Base-by-base conservation (phyloP, 2,113 vertebrate species). In the Ifrita kowaldi region DNA sequence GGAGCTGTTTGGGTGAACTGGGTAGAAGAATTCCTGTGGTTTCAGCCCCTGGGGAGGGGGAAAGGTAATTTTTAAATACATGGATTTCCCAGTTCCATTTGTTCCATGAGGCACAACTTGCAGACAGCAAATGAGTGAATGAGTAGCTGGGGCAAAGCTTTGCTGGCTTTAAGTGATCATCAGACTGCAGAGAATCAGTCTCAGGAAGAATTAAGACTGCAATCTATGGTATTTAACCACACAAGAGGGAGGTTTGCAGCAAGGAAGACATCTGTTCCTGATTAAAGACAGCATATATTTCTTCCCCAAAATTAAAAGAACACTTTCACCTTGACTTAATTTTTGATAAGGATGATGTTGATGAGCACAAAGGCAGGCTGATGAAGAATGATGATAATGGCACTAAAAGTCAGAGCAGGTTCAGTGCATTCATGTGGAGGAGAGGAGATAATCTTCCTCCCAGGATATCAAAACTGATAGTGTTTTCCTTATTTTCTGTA, bases 281-380 rank as follows among this genome's bases (percentile, higher is more conserved):
- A 74, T 96, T 96, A 81, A 86, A 84, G 68, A 47, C 79, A 62
- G 55, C 37, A 8, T 9, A 15, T 53, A 59, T 63, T 90, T 77
- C 76, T 95, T 90, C 76, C 71, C 59, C 52, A 33, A 93, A 94
- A 92, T 88, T 77, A 77, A 86, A 93, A 80, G 68, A 90, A 74
- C 39, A 5, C 23, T 93, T 95, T 95, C 83, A 92, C 95, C 91
- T 95, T 95, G 76, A 35, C 35, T 90, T 92, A 90, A 78, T 90
- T 89, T 93, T 95, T 90, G 68, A 32, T 90, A 67, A 86, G 80
- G 56, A 18, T 84, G 83, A 63, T 86, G 89, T 41, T 89, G 80
- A 63, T 67, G 83, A 70, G 64, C 52, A 33, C 32, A 44, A 83
- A 74, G 44, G 92, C 78, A 50, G 68, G 27, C 68, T 71, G 83